These are phyloP conservation scores for Phenganax marumi DNA, from an alignment of 92 coral and sea anemone genomes.

Conservation along the genomic window DNA sequence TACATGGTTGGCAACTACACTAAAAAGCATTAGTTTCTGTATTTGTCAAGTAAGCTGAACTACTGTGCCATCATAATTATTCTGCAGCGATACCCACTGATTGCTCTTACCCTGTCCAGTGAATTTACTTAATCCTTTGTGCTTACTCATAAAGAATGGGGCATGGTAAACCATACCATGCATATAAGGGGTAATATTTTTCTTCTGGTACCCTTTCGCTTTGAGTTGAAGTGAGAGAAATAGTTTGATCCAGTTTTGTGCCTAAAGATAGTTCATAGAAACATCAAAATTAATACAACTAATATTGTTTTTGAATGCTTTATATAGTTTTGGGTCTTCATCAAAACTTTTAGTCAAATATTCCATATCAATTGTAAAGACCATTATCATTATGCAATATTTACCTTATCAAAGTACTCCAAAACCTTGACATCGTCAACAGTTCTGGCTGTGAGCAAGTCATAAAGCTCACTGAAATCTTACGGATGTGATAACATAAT, in stretches of 20 bases:
- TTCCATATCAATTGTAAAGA: background rate
- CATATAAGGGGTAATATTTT: conserved; percentile 38
- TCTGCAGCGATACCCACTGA: no score
- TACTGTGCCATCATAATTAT: no score
- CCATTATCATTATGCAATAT: background rate
- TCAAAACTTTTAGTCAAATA: background rate
- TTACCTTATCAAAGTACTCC: conserved; percentile 14
- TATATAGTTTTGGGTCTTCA: background rate
- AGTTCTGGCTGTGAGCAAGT: background rate
- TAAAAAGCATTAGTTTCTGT: no score
- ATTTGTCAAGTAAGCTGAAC: no score
- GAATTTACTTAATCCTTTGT: background rate
- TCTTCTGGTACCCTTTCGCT: background rate
- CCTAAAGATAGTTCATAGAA: background rate
- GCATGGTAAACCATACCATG: conserved; percentile 19
- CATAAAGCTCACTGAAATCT: background rate
- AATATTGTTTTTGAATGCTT: background rate
- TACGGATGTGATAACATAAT: background rate
- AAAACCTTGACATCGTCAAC: background rate
- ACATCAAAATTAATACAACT: background rate
- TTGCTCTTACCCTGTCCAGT: background rate
- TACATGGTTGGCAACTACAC: no score
- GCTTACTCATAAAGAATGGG: background rate
- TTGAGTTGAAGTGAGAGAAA: conserved; percentile 18
- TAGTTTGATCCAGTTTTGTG: conserved; percentile 13